Evolutionary conservation across 1,140 invertebrate genomes (phyloP).

Genomic region (Drosophila parabipectinata): DNA sequence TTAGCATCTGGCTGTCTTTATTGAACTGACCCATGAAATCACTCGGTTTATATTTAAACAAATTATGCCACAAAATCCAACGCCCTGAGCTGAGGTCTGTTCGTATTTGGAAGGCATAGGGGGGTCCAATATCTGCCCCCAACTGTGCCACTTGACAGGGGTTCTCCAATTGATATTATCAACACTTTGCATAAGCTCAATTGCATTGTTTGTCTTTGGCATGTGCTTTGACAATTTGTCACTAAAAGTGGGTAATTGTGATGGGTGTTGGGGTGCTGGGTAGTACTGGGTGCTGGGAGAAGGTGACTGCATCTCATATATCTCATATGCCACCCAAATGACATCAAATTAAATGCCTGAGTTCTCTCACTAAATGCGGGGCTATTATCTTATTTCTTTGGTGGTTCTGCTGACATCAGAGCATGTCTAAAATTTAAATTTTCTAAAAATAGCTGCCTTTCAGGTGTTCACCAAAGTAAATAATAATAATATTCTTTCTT

Average conservation of each 20-base stretch:
- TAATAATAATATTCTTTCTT: background rate
- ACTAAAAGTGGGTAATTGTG: constrained; percentile 51
- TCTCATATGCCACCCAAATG: constrained; percentile 49
- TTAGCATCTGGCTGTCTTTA: constrained; percentile 19
- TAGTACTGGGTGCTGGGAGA: background rate
- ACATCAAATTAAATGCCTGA: constrained; percentile 76
- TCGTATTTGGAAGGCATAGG: constrained; percentile 50
- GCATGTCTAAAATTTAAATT: background rate
- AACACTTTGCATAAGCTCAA: constrained; percentile 67
- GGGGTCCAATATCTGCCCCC: constrained; percentile 33
- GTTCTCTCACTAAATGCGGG: constrained; percentile 40
- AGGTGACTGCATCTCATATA: constrained; percentile 30
- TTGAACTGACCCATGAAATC: constrained; percentile 62
- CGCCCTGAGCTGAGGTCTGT: constrained; percentile 18
- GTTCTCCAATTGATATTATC: constrained; percentile 77
- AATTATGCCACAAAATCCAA: constrained; percentile 67
- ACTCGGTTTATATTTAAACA: constrained; percentile 75
- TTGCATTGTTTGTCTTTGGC: constrained; percentile 76
- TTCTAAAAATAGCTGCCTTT: constrained; percentile 14
- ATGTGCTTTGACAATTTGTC: constrained; percentile 76
- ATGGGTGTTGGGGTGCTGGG: constrained; percentile 9
- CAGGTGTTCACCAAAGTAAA: background rate
- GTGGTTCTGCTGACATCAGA: constrained; percentile 17
- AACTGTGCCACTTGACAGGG: constrained; percentile 71
- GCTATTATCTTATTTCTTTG: constrained; percentile 34